These are phyloP conservation scores for Cyclophora punctaria DNA, from an alignment of 2,888 invertebrate genomes.

Conservation along the genomic window DNA sequence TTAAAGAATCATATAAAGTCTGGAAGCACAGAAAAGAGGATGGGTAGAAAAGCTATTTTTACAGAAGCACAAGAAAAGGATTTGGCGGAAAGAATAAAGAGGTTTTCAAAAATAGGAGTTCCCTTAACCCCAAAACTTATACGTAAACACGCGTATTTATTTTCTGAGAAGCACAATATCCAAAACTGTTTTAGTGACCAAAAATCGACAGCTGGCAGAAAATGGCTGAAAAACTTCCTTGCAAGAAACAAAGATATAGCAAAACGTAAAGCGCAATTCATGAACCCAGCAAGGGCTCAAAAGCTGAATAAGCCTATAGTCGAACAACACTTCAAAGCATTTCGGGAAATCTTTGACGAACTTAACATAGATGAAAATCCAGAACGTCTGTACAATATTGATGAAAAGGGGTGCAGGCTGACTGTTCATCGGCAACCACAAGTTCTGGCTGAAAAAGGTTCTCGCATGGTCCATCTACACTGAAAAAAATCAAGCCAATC, in stretches of 20 bases:
- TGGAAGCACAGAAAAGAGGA: slow-evolving; percentile 3
- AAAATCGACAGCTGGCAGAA: neutral
- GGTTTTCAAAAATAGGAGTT: slow-evolving; percentile 3
- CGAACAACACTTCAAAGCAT: slow-evolving; percentile 1
- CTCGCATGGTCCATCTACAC: neutral
- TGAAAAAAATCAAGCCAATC: too few species aligned
- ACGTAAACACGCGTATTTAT: slow-evolving; percentile 7
- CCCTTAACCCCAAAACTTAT: slow-evolving; percentile 2
- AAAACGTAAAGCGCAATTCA: slow-evolving; percentile 1
- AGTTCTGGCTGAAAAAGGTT: neutral
- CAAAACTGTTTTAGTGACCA: slow-evolving; percentile 6
- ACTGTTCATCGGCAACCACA: neutral
- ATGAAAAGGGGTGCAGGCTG: neutral
- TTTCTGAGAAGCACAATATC: slow-evolving; percentile 9
- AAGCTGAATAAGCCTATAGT: slow-evolving; percentile 6
- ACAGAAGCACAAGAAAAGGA: slow-evolving; percentile 5
- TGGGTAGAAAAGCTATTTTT: slow-evolving; percentile 5
- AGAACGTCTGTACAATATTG: neutral
- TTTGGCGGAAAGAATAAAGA: slow-evolving; percentile 4
- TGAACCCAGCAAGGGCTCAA: slow-evolving; percentile 9
- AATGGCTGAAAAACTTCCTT: slow-evolving; percentile 5
- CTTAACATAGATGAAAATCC: neutral
- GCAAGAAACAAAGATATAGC: slow-evolving; percentile 2
- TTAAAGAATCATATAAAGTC: slow-evolving; percentile 7
- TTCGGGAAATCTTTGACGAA: neutral